Base-by-base conservation (phyloP, 1,140 invertebrate genomes). In the Rhyzopertha dominica region DNA sequence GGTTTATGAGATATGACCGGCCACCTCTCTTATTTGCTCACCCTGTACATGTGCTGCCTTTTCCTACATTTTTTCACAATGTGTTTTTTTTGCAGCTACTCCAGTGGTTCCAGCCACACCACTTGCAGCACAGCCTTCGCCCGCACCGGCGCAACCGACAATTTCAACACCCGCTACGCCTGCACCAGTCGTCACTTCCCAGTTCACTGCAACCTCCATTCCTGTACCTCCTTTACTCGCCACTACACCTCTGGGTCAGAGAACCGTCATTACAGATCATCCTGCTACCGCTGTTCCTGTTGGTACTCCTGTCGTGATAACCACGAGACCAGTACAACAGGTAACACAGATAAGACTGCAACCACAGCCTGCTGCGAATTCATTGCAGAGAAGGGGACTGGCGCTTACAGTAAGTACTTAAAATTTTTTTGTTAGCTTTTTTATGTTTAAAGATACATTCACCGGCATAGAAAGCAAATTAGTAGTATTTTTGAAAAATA, bases 371-470 rank as follows among this genome's bases (percentile, higher is more conserved):
- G 62, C 71, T 32, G 67, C 73, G 62, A 66, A 74, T 59, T 58
- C 67, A 56, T 68, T 81, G 47, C 77, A 80, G 51, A 74, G 82
- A 36, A 74, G 80, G 59, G 85, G 84, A 16, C 70, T 92, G 1
- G 88, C 87, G 19, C 75, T 92, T 23, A 91, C 88, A 65, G 87
- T 91, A 68, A 72, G 67, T 63, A 19, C 19, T 41, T 25, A 26
- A 23, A 25, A 0, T 16, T 3, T 36, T 5, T 12, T 2, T 8
- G n/a, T 13, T 32, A 20, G n/a, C 10, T 18, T 10, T n/a, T 14
- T 16, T 5, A 31, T 31, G 29, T 31, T 31, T 31, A 7, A n/a
- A 31, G n/a, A n/a, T n/a, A n/a, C n/a, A n/a, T n/a, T n/a, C n/a
- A n/a, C n/a, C n/a, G n/a, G n/a, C n/a, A n/a, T n/a, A n/a, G n/a